Conservation (phyloP, 2,888 invertebrate genomes). For the Ormia ochracea region DNA sequence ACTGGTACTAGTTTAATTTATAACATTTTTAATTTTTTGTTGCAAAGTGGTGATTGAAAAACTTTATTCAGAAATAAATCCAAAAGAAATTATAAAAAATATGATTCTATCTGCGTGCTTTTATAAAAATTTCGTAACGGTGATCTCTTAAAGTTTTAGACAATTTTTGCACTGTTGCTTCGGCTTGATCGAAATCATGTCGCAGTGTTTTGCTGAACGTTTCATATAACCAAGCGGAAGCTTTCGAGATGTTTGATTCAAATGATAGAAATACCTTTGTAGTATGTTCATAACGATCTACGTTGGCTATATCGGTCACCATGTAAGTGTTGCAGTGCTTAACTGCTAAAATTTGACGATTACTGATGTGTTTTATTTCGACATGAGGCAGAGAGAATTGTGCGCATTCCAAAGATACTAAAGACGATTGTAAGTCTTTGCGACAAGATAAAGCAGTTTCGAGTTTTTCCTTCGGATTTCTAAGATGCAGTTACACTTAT, state of each 20-base stretch:
- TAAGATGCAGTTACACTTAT: slow-evolving; percentile 54
- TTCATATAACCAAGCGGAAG: slow-evolving; percentile 74
- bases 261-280: slow-evolving; percentile 72
- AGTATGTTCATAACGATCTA: slow-evolving; percentile 73
- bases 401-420: slow-evolving; percentile 74
- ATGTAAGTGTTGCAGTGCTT: slow-evolving; percentile 74
- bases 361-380: slow-evolving; percentile 74
- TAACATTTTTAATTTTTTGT: neutral
- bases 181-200: slow-evolving; percentile 73
- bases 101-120: slow-evolving; percentile 68
- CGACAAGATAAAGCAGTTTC: slow-evolving; percentile 73
- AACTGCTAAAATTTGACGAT: slow-evolving; percentile 74
- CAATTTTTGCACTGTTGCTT: slow-evolving; percentile 69
- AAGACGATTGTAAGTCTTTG: slow-evolving; percentile 71
- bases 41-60: slow-evolving; percentile 54
- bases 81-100: slow-evolving; percentile 18
- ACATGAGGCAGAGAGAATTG: slow-evolving; percentile 75
- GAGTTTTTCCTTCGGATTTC: slow-evolving; percentile 71
- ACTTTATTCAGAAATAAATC: slow-evolving; percentile 44
- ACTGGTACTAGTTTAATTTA: slow-evolving; percentile 85
- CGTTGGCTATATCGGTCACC: slow-evolving; percentile 75
- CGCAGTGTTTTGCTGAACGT: slow-evolving; percentile 74
- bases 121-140: slow-evolving; percentile 72
- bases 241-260: slow-evolving; percentile 72
- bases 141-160: slow-evolving; percentile 72